Conservation (phyloP, 2,113 vertebrate genomes). For the Salvelinus fontinalis region DNA sequence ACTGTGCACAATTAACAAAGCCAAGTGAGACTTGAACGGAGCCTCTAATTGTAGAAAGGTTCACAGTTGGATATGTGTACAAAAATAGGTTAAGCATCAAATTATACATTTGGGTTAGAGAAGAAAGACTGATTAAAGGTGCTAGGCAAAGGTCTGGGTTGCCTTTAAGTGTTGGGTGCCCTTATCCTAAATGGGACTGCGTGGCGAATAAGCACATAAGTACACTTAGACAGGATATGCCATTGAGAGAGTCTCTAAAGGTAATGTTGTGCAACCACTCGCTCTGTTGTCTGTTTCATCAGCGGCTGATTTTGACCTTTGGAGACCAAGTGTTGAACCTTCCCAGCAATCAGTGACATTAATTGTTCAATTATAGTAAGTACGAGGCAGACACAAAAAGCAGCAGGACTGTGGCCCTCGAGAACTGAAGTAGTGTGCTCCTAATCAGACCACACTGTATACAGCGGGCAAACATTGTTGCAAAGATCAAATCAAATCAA, state of each 20-base stretch:
- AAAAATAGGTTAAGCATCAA: slow-evolving; percentile 50
- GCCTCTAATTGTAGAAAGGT: neutral
- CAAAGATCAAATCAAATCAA: too few species aligned
- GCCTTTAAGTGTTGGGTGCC: too few species aligned
- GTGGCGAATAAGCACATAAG: too few species aligned
- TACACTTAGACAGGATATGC: neutral
- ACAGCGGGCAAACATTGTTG: too few species aligned
- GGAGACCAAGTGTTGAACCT: neutral
- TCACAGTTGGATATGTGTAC: slow-evolving; percentile 21
- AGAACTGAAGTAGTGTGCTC: neutral
- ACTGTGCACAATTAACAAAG: neutral
- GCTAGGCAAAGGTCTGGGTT: neutral
- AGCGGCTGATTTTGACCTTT: neutral
- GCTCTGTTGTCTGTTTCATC: neutral
- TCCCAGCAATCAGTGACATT: slow-evolving; percentile 13
- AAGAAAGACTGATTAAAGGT: neutral
- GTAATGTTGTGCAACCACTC: too few species aligned
- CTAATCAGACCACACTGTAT: neutral
- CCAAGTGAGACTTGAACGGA: neutral
- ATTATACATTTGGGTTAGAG: neutral
- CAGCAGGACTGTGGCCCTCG: slow-evolving; percentile 1
- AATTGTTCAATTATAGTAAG: slow-evolving; percentile 1
- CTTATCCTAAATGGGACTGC: too few species aligned
- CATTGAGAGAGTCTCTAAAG: too few species aligned
- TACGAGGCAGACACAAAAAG: neutral